Evolutionary conservation across 1,140 invertebrate species (phyloP).

Genomic region (Pristionchus pacificus): DNA sequence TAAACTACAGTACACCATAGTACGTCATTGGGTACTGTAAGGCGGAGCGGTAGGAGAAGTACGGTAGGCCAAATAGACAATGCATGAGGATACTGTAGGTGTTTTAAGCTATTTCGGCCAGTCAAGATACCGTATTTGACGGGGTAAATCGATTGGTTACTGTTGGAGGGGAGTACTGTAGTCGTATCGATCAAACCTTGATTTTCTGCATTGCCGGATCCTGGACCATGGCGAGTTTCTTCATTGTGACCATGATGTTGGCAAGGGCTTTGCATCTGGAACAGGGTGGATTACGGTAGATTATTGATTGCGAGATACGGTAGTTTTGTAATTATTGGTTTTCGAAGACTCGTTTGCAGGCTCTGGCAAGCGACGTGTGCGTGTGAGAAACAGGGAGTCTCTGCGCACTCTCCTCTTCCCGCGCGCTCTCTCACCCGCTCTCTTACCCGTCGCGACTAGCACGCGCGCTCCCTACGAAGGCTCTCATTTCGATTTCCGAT

Average conservation of each 20-base stretch:
- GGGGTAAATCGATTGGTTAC: slow-evolving; percentile 8
- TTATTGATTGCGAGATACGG: no score
- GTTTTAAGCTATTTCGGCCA: slow-evolving; percentile 8
- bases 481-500: no score
- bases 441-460: no score
- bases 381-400: no score
- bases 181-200: slow-evolving; percentile 15
- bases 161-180: slow-evolving; percentile 17
- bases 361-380: no score
- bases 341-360: no score
- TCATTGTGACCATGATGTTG: slow-evolving; percentile 56
- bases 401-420: slow-evolving; percentile 50
- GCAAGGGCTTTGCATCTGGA: slow-evolving; percentile 48
- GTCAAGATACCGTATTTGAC: slow-evolving; percentile 7
- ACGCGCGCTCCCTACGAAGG: no score
- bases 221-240: slow-evolving; percentile 55
- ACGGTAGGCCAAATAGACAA: not conserved
- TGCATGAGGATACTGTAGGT: slow-evolving; percentile 1
- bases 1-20: no score
- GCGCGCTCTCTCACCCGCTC: no score
- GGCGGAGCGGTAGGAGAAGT: no score
- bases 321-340: no score
- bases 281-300: not conserved
- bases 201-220: slow-evolving; percentile 41
- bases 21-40: no score